Evolutionary conservation across 2,797 vertebrate species (phyloP).

Genomic region (Sebastes oblongus): DNA sequence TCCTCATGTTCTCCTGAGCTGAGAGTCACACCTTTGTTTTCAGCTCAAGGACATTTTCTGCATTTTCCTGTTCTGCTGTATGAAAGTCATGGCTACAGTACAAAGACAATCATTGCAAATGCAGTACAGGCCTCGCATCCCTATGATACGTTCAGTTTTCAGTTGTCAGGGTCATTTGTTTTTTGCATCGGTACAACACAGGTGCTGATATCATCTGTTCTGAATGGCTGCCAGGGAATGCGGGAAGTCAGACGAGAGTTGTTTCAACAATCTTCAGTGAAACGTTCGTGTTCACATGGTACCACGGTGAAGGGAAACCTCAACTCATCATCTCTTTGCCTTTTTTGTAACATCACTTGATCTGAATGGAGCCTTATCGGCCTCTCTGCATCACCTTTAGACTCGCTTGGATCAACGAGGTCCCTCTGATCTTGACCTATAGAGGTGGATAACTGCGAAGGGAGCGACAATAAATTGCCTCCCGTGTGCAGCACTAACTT

Average conservation of each 20-base stretch:
- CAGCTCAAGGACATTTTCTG: slow-evolving; percentile 51
- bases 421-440: slow-evolving; percentile 55
- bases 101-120: slow-evolving; percentile 35
- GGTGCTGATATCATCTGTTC: slow-evolving; percentile 9
- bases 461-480: slow-evolving; percentile 64
- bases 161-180: slow-evolving; percentile 30
- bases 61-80: slow-evolving; percentile 39
- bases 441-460: slow-evolving; percentile 47
- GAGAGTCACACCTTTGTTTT: slow-evolving; percentile 44
- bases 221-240: slow-evolving; percentile 30
- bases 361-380: slow-evolving; percentile 22
- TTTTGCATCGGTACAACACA: not conserved
- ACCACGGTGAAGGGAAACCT: not conserved
- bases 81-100: slow-evolving; percentile 48
- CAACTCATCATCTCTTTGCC: not conserved
- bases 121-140: slow-evolving; percentile 8
- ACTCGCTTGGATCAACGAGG: slow-evolving; percentile 45
- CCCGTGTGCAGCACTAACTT: slow-evolving; percentile 58
- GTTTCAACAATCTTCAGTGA: slow-evolving; percentile 19
- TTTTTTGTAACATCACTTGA: slow-evolving; percentile 37
- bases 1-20: slow-evolving; percentile 23
- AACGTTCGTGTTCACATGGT: slow-evolving; percentile 5
- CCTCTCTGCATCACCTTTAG: slow-evolving; percentile 40
- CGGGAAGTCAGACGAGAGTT: slow-evolving; percentile 15
- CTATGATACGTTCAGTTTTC: slow-evolving; percentile 22